phyloP scores from a whole-genome alignment of 2,888 invertebrate species.

The Diabrotica balteata region DNA sequence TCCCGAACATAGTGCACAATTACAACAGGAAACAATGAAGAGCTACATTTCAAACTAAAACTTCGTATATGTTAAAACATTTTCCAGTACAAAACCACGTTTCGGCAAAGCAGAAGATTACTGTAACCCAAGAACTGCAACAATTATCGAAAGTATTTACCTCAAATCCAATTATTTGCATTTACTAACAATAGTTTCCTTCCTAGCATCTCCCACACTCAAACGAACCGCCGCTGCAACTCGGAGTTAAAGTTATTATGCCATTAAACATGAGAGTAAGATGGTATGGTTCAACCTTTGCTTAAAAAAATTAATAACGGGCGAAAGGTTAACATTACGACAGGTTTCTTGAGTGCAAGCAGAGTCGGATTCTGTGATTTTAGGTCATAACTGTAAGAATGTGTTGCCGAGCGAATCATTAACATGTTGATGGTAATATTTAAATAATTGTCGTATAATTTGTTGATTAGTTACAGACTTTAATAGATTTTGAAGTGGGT shows the following conservation, averaged over 20 bases:
- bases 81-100: no score
- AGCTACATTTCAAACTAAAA: no score
- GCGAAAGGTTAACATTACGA: conserved; percentile 41
- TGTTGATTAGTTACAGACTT: not conserved
- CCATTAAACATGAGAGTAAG: conserved; percentile 32
- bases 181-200: no score
- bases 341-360: conserved; percentile 32
- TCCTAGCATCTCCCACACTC: not conserved
- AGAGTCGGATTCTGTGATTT: conserved; percentile 18
- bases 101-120: no score
- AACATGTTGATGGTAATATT: not conserved
- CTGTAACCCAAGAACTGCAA: no score
- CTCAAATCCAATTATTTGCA: no score
- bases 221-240: not conserved
- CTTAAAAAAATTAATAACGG: conserved; percentile 35
- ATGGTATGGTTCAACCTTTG: conserved; percentile 36
- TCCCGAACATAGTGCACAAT: no score
- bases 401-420: not conserved
- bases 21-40: no score
- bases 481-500: not conserved
- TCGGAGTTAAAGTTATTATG: conserved; percentile 21
- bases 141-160: no score
- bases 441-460: conserved; percentile 3
- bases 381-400: not conserved
- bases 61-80: no score